A percentile compares a stretch with the other conserved stretches of the same genome.
phyloP scores from a whole-genome alignment of 2,797 vertebrate species.

The Garrulus glandarius region DNA sequence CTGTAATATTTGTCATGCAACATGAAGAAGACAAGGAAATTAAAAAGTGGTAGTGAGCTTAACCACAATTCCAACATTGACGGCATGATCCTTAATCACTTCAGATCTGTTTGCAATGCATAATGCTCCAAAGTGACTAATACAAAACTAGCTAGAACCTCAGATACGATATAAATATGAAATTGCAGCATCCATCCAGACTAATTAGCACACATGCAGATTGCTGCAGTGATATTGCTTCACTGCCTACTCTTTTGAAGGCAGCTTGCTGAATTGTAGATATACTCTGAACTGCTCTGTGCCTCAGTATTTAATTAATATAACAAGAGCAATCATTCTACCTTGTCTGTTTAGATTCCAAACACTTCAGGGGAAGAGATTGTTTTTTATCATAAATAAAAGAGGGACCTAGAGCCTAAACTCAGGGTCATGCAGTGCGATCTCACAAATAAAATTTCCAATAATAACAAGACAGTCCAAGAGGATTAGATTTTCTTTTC shows the following conservation, averaged over 20 bases:
- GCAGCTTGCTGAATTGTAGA: background rate
- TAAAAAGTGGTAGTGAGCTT: background rate
- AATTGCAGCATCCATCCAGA: background rate
- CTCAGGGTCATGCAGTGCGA: background rate
- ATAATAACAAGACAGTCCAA: background rate
- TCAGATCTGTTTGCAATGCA: background rate
- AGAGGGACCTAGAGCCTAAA: background rate
- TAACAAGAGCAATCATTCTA: background rate
- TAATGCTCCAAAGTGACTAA: background rate
- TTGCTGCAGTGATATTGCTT: background rate
- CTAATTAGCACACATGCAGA: background rate
- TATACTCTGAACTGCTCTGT: background rate
- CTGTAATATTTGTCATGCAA: background rate
- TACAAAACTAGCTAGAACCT: background rate
- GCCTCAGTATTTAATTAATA: background rate
- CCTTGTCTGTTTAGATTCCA: background rate
- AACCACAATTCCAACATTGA: background rate
- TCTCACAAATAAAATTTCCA: background rate
- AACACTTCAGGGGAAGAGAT: background rate
- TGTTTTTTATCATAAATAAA: background rate
- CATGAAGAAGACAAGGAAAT: background rate
- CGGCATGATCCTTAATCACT: background rate
- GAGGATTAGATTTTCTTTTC: background rate
- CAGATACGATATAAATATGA: background rate
- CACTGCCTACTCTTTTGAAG: background rate